Evolutionary conservation across 37 sponge, comb jelly and placozoan genomes (phyloP).

Genomic region (Ianthella basta): DNA sequence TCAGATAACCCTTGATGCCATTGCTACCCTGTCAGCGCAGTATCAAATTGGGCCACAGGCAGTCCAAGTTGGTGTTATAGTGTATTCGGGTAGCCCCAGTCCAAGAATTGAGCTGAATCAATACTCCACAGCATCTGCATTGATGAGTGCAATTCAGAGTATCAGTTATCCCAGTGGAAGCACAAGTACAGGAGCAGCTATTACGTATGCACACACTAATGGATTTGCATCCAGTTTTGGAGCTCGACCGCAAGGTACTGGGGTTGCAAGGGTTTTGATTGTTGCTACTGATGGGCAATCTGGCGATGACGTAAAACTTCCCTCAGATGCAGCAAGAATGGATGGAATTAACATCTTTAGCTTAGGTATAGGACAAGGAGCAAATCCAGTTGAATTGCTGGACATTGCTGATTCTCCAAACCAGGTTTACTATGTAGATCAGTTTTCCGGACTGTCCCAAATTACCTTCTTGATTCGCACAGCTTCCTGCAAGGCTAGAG

Average conservation of each 20-base stretch:
- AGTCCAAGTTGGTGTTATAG: constrained; percentile 13
- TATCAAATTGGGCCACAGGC: background rate
- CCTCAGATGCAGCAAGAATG: background rate
- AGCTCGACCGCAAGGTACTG: background rate
- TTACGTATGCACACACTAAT: background rate
- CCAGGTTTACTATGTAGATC: background rate
- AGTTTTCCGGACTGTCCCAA: background rate
- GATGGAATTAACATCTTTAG: constrained; percentile 7
- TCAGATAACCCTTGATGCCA: background rate
- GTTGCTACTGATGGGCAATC: constrained; percentile 18
- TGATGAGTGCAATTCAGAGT: background rate
- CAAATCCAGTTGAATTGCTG: background rate
- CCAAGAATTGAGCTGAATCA: background rate
- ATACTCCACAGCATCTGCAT: background rate
- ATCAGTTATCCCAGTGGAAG: background rate
- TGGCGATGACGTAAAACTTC: background rate
- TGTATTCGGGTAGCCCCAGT: background rate
- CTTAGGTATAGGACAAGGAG: constrained; percentile 5
- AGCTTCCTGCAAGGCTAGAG: constrained; percentile 10
- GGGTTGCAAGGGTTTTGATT: background rate
- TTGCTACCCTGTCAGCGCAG: background rate
- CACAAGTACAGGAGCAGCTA: constrained; percentile 7
- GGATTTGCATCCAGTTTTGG: background rate
- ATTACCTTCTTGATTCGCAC: background rate
- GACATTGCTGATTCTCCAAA: background rate